Evolutionary conservation across 2,888 invertebrate species (phyloP), one percentile per base, ranked within the genome.

Genomic region (Metalampra italica): DNA sequence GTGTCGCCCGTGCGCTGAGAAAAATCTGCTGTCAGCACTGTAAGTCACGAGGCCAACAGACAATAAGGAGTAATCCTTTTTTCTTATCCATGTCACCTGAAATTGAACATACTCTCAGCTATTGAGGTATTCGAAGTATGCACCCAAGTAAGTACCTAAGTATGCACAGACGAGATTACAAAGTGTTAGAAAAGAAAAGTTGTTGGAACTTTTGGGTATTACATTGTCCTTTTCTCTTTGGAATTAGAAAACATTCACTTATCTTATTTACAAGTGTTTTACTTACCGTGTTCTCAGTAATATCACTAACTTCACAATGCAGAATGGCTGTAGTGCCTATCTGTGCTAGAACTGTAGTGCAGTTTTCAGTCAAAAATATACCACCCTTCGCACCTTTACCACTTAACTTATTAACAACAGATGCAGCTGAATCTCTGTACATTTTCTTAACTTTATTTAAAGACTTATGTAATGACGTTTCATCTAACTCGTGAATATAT

Each of bases 61-160:
- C 32, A 93, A 76, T 53, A 92, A 71, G 46, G 93, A 92, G 62
- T 93, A 92, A 76, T 93, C 92, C 68, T 91, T 91, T 72, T 91
- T 87, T 62, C 93, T 86, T 61, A 93, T 92, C 94, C 93, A 94
- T 39, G 93, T 92, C n/a, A 94, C 93, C 94, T 94, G 79, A 36
- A 60, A 57, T 37, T 15, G 29, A 12, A 43, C 11, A 34, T 34
- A 22, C 22, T 22, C 3, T 22, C 22, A 34, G 34, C 36, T 37
- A 29, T 38, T 38, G 8, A 38, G 9, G n/a, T 11, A 12, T 4
- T 3, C 34, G 3, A 34, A 34, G 34, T 11, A 2, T 11, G 34
- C 11, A 30, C 30, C 30, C 9, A 30, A 30, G 9, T 30, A 30
- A 30, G 9, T 7, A 7, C 9, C 9, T 30, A 7, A 30, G 30